Evolutionary conservation across 2,113 vertebrate genomes (phyloP), one percentile per base, ranked within the genome.

Genomic region (Thomomys bottae): DNA sequence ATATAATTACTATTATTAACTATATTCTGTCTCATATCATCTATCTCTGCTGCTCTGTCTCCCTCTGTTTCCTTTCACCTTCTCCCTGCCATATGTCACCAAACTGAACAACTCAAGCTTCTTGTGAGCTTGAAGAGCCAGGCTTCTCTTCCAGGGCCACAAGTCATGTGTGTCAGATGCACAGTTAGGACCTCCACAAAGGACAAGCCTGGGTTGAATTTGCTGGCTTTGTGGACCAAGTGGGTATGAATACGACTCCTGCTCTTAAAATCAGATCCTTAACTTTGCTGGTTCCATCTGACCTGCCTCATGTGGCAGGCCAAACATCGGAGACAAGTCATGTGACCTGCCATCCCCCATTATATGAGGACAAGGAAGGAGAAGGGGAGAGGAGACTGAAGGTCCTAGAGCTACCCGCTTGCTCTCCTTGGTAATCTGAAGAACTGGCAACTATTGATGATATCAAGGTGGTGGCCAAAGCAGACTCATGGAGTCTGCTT

Each of bases 1-100:
- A 93, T 90, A 61, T 90, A 94, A 96, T 95, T 83, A 88, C 77
- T 94, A 5, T 88, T 76, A 86, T 90, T 94, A 92, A 72, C 86
- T 80, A 26, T 45, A 38, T 45, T 63, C 91, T 26, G 23, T 32
- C 90, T 90, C 88, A n/a, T 54, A 61, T 38, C 24, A 88, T 95
- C 71, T 66, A 23, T 91, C 84, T 73, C 40, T 59, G 61, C 71
- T 85, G 59, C 75, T 75, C 34, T 70, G 4, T 80, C 77, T 78
- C 77, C 79, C 64, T 70, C 61, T 8, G 3, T 26, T 42, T 66
- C 64, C 42, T 64, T 61, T 63, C 24, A 30, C 92, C 86, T 91
- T 66, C 83, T 57, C 76, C 57, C 75, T 20, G 11, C 75, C 30
- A 2, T 1, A 17, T 40, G 23, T 21, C 36, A 45, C 72, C 45